Base-by-base conservation (phyloP, 2,113 vertebrate genomes). In the Limanda limanda region DNA sequence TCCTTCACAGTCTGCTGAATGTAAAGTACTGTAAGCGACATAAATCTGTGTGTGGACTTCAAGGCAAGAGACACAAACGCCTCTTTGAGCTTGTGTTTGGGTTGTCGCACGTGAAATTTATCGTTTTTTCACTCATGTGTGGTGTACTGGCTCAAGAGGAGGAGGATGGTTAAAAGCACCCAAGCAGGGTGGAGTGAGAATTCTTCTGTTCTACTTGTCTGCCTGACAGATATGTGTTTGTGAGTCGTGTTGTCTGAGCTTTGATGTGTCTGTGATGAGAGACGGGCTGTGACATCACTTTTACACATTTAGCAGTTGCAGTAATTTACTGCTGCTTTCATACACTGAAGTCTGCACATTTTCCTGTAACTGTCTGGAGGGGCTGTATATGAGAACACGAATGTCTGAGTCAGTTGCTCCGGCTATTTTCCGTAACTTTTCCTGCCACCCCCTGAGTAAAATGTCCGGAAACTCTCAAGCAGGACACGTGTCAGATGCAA, bases 1-100 rank as follows among this genome's bases (percentile, higher is more conserved):
- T 87, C 84, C 88, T 91, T 88, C 79, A 86, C 86, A 84, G 86
- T 87, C 83, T 74, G 66, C 37, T 85, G 78, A 45, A 61, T 68
- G 40, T 68, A 20, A 75, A 84, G 77, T 13, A 61, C 68, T 64
- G 69, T 2, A 70, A 24, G 55, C 65, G 35, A 58, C 78, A 84
- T 87, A 71, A 86, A 89, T 86, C 83, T 58, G 55, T 45, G 24
- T 56, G 63, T 42, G 21, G 23, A 54, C 63, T 52, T 81, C 54
- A 74, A 61, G 68, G 61, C 75, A 62, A 3, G 21, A 64, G 57
- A 74, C 31, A 18, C 65, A 68, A 59, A 81, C 40, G 56, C 42
- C 8, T 71, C 54, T 75, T 59, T 40, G 60, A 54, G 55, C 55
- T 63, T 21, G 25, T 69, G 63, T 84, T 72, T 78, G 11, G 57